Percentiles rank a stretch among this genome's conserved stretches.
Conservation (phyloP, 2,797 vertebrate species). For the Microctenopoma stevenorrisi region DNA sequence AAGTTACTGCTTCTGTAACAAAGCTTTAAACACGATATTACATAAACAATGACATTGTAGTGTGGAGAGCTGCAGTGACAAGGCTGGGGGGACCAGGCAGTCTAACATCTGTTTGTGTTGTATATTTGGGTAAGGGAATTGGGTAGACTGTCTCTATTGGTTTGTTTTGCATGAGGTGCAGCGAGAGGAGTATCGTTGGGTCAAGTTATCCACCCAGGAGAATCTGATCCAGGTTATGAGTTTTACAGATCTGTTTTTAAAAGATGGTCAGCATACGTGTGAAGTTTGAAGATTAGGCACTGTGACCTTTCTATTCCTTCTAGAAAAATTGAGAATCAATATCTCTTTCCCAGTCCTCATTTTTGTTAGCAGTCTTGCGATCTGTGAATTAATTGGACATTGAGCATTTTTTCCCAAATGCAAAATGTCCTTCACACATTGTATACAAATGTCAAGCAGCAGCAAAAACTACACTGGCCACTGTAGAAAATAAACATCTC, state of each 20-base stretch:
- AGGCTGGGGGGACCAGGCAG: not conserved
- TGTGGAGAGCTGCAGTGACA: not conserved
- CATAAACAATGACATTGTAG: not conserved
- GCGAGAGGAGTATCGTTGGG: not conserved
- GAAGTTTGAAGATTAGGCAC: not conserved
- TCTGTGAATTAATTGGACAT: no score
- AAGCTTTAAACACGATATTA: not conserved
- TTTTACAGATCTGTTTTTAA: not conserved
- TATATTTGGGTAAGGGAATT: not conserved
- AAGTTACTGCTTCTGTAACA: no score
- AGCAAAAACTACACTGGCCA: no score
- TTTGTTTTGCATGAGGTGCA: not conserved
- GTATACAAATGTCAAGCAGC: conserved; percentile 41
- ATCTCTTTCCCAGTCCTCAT: not conserved
- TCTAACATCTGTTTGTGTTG: not conserved
- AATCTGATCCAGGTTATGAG: not conserved
- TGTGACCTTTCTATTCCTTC: not conserved
- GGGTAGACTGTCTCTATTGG: not conserved
- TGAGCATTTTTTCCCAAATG: not conserved
- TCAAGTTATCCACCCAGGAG: not conserved
- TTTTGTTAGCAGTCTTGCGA: not conserved
- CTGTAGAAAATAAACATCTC: conserved; percentile 7
- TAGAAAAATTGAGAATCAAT: not conserved
- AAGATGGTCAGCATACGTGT: not conserved
- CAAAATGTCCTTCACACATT: conserved; percentile 16